phyloP scores from a whole-genome alignment of 2,797 vertebrate genomes.

The Parauchenoglanis punctatus region DNA sequence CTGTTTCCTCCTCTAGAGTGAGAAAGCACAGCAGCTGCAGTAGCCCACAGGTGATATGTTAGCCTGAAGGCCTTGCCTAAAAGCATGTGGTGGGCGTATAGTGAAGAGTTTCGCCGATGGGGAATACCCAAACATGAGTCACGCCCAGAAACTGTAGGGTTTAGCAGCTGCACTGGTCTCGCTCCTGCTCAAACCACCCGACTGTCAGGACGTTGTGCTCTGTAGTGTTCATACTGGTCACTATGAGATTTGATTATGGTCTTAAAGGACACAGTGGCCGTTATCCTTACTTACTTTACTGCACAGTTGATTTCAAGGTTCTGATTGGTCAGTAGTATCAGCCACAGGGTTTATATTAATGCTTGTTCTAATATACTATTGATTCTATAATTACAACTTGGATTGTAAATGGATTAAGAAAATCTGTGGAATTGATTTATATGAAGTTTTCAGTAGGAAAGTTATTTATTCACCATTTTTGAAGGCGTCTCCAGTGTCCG shows the following conservation, averaged over 20 bases:
- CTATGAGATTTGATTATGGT: not conserved
- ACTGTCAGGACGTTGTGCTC: constrained; percentile 4
- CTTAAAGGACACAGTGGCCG: not conserved
- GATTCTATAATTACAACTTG: not conserved
- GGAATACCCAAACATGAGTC: constrained; percentile 42
- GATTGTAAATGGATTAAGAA: not conserved
- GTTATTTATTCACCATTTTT: not conserved
- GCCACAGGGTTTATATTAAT: not conserved
- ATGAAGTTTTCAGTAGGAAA: not conserved
- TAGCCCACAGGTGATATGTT: constrained; percentile 41
- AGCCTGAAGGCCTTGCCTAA: constrained; percentile 39
- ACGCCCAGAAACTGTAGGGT: constrained; percentile 35
- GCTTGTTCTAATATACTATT: not conserved
- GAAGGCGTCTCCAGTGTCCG: not conserved
- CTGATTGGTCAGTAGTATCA: not conserved
- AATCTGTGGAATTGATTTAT: not conserved
- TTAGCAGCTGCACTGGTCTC: constrained; percentile 31
- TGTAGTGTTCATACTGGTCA: constrained; percentile 5
- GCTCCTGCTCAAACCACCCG: not conserved
- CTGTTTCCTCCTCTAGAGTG: constrained; percentile 38
- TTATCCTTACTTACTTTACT: not conserved
- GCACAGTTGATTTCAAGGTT: not conserved
- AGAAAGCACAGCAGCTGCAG: constrained; percentile 45
- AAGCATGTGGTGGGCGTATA: constrained; percentile 54
- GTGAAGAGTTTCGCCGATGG: constrained; percentile 35